Percentiles rank a stretch among this genome's conserved stretches.
phyloP scores from a whole-genome alignment of 2,797 vertebrate species.

The Anableps anableps region DNA sequence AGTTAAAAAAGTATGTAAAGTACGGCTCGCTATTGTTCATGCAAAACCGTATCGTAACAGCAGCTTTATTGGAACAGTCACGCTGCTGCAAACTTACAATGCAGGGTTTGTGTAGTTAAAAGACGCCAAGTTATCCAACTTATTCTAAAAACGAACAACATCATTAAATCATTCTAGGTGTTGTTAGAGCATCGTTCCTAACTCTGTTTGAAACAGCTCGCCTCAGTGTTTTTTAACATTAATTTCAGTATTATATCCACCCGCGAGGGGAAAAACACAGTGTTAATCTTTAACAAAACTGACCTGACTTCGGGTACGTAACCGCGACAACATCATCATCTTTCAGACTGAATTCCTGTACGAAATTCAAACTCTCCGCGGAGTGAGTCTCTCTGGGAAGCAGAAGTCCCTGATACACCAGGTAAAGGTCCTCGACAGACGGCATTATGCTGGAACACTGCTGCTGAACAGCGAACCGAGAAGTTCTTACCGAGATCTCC shows the following conservation, averaged over 20 bases:
- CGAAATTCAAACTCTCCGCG: constrained; percentile 55
- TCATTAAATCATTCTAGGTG: neutral
- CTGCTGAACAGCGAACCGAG: neutral
- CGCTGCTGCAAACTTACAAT: neutral
- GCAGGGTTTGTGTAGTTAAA: neutral
- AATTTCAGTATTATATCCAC: neutral
- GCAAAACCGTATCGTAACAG: too few species aligned
- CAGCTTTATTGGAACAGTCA: neutral
- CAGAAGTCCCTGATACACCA: neutral
- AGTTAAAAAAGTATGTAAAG: neutral
- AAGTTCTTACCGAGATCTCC: neutral
- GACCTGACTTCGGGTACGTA: constrained; percentile 70
- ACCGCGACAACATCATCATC: constrained; percentile 65
- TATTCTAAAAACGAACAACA: too few species aligned
- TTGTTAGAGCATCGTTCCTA: neutral
- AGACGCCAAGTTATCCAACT: neutral
- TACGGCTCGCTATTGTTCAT: neutral
- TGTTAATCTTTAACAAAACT: neutral
- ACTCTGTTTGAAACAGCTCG: too few species aligned
- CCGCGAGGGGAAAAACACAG: neutral
- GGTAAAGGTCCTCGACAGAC: neutral
- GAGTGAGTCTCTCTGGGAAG: constrained; percentile 58
- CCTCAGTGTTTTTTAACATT: neutral
- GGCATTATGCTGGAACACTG: neutral
- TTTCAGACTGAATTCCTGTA: constrained; percentile 50